These are phyloP conservation scores for Micromussa lordhowensis DNA, from an alignment of 92 coral and sea anemone genomes.

Conservation along the genomic window DNA sequence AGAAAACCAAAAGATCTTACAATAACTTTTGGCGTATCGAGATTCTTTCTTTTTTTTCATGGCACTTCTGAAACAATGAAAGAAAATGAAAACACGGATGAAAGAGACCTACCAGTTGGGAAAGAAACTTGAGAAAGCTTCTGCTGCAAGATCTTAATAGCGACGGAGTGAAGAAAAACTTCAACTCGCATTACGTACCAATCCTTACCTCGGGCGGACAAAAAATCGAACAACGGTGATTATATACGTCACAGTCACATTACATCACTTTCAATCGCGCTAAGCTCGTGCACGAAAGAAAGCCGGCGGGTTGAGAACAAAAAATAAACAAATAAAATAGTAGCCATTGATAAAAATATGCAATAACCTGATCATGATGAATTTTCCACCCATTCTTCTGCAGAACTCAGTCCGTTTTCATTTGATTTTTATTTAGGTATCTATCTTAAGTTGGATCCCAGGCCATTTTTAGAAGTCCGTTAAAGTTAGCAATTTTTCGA, in stretches of 20 bases:
- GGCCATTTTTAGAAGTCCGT: not conserved
- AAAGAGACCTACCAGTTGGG: slow-evolving; percentile 20
- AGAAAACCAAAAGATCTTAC: too few relatives aligned
- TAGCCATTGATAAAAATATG: too few relatives aligned
- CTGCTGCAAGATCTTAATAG: slow-evolving; percentile 27
- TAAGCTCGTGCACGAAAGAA: too few relatives aligned
- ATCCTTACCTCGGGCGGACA: not conserved
- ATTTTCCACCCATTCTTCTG: too few relatives aligned
- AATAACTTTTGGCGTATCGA: too few relatives aligned
- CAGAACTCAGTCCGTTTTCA: too few relatives aligned
- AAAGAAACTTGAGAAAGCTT: slow-evolving; percentile 22
- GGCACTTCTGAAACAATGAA: not conserved
- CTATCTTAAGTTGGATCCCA: not conserved
- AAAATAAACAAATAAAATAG: too few relatives aligned
- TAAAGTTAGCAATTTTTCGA: too few relatives aligned
- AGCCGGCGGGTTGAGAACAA: too few relatives aligned
- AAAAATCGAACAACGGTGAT: not conserved
- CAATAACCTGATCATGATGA: too few relatives aligned
- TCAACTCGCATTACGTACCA: slow-evolving; percentile 38
- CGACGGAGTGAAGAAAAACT: slow-evolving; percentile 36
- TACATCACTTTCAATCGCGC: not conserved
- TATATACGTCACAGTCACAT: not conserved
- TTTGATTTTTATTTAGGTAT: too few relatives aligned
- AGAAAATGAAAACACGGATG: not conserved
- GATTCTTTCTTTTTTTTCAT: too few relatives aligned